phyloP scores from a whole-genome alignment of 2,888 invertebrate species.

The Tachina grossa region DNA sequence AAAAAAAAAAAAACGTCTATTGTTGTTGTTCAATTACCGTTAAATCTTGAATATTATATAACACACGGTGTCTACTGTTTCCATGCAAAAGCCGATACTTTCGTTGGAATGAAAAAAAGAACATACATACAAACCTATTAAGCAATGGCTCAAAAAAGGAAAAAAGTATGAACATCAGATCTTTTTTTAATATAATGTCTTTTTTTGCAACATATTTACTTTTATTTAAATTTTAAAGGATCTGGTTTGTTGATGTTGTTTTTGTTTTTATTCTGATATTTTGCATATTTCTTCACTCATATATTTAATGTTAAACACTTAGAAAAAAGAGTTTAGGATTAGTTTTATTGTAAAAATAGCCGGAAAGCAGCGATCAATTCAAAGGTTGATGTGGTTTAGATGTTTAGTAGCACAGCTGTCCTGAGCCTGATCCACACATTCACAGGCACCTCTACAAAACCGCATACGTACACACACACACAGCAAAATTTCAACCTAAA shows the following conservation, averaged over 20 bases:
- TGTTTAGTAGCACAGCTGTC: too few relatives aligned
- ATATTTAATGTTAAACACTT: conserved; percentile 35
- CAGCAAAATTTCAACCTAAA: too few relatives aligned
- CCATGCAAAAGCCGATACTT: conserved; percentile 47
- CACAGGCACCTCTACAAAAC: too few relatives aligned
- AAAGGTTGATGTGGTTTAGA: too few relatives aligned
- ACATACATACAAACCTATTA: conserved; percentile 22
- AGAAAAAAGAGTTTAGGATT: conserved; percentile 1
- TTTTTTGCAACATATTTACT: conserved; percentile 57
- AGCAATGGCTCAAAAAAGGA: neutral
- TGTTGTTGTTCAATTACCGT: conserved; percentile 71
- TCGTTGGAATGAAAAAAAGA: conserved; percentile 40
- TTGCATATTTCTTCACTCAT: conserved; percentile 41
- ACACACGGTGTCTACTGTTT: conserved; percentile 37
- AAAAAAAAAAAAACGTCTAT: conserved; percentile 29
- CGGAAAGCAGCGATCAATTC: too few relatives aligned
- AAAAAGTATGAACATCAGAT: conserved; percentile 56
- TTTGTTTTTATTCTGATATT: conserved; percentile 46
- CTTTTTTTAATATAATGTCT: conserved; percentile 33
- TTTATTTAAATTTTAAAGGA: conserved; percentile 68
- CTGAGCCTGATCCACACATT: too few relatives aligned
- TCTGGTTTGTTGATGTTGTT: conserved; percentile 36
- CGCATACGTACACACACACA: too few relatives aligned
- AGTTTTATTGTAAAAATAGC: too few relatives aligned
- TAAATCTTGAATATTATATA: conserved; percentile 65